These are phyloP conservation scores for Carassius auratus DNA, from an alignment of 2,113 vertebrate species.

Conservation along the genomic window DNA sequence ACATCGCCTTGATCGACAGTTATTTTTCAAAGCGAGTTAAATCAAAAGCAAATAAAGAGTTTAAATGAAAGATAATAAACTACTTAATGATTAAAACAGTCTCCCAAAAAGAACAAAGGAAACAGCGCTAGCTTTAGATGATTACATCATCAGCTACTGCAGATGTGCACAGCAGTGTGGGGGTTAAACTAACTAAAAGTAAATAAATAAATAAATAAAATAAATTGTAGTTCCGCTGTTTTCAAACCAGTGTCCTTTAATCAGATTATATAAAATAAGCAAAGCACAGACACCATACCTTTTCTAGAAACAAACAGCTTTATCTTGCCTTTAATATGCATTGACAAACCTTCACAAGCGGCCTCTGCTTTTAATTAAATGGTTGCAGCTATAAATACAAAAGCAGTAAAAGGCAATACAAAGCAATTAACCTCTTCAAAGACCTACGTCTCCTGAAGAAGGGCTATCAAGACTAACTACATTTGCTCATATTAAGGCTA, in stretches of 20 bases:
- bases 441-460: constrained; percentile 20
- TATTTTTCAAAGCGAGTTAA: neutral
- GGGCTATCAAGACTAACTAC: neutral
- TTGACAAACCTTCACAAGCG: neutral
- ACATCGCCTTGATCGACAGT: neutral
- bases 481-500: neutral
- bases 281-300: neutral
- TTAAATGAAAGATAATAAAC: neutral
- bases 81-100: neutral
- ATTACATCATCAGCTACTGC: neutral
- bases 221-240: neutral
- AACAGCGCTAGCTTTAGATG: neutral
- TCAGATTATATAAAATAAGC: neutral
- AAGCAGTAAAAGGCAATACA: constrained; percentile 34
- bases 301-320: neutral
- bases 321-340: neutral
- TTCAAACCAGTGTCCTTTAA: neutral
- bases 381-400: neutral
- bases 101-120: neutral
- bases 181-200: neutral
- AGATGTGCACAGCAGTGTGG: constrained; percentile 35
- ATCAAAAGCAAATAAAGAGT: neutral
- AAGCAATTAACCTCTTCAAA: constrained; percentile 51
- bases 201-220: neutral
- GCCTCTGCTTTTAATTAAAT: constrained; percentile 40